Percentiles rank a stretch among this genome's conserved stretches.
phyloP scores from a whole-genome alignment of 1,140 invertebrate genomes.

The Pristionchus pacificus region DNA sequence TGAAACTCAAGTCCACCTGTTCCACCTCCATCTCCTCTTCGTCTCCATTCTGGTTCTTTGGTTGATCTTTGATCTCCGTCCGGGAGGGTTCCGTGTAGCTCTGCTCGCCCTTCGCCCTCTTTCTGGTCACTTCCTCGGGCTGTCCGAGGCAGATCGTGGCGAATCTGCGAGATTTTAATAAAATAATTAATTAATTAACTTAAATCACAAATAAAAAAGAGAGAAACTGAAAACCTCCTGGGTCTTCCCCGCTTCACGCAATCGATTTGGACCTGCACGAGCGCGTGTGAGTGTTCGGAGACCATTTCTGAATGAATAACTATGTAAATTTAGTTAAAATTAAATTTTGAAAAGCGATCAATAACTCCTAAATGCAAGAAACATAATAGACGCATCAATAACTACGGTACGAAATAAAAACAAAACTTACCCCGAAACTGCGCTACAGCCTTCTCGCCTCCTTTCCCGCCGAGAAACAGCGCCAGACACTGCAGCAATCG shows the following conservation, averaged over 20 bases:
- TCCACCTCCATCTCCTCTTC: conserved; percentile 5
- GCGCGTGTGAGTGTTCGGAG: neutral
- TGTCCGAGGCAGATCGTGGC: conserved; percentile 9
- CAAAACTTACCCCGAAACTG: neutral
- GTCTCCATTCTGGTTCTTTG: neutral
- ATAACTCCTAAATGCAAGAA: neutral
- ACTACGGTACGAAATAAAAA: conserved; percentile 4
- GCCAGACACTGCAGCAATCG: no score
- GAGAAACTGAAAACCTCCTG: no score
- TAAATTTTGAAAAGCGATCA: conserved; percentile 6
- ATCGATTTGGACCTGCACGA: neutral
- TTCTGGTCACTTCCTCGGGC: neutral
- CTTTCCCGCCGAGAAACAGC: no score
- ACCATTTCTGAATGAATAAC: neutral
- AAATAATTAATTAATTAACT: no score
- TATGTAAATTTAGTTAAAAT: conserved; percentile 1
- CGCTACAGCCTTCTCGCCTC: conserved; percentile 3
- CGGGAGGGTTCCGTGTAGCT: no score
- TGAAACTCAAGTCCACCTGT: neutral
- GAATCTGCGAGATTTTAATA: no score
- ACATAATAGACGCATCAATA: neutral
- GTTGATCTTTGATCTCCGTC: neutral
- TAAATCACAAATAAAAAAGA: no score
- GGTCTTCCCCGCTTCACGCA: conserved; percentile 7
- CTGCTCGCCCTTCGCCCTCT: conserved; percentile 5